Conservation (phyloP, 2,797 vertebrate species). For the Lagodon rhomboides region DNA sequence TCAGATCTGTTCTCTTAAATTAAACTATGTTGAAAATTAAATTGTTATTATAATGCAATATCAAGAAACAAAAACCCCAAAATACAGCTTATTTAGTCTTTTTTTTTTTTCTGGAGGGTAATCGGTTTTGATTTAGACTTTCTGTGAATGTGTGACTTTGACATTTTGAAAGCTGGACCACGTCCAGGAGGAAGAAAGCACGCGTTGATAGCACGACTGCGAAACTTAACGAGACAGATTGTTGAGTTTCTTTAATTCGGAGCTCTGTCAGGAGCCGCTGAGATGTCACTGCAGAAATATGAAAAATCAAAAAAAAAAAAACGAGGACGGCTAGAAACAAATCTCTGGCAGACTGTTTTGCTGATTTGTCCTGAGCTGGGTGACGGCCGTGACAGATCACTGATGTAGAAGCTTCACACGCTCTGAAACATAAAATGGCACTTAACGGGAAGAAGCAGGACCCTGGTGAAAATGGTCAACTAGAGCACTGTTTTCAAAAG, state of each 20-base stretch:
- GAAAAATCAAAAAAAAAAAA: not conserved
- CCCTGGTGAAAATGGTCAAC: not conserved
- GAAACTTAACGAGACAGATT: not conserved
- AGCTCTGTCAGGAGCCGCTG: not conserved
- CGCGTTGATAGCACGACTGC: not conserved
- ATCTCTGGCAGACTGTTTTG: not conserved
- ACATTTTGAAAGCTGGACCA: slow-evolving; percentile 55
- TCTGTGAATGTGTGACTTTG: slow-evolving; percentile 25
- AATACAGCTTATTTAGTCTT: not conserved
- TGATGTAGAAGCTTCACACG: not conserved
- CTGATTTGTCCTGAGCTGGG: not conserved
- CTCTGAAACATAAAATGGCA: slow-evolving; percentile 12
- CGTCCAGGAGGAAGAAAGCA: not conserved
- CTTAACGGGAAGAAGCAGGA: not conserved
- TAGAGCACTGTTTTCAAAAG: not conserved
- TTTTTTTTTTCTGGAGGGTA: not conserved
- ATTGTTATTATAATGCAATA: slow-evolving; percentile 20
- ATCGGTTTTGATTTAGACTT: slow-evolving; percentile 1
- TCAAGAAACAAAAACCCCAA: slow-evolving; percentile 27
- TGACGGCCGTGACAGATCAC: not conserved
- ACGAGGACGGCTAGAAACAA: not conserved
- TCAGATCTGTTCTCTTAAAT: slow-evolving; percentile 37
- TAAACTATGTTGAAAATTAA: slow-evolving; percentile 32
- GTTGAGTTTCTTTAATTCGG: not conserved
- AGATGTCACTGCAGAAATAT: not conserved